phyloP scores from a whole-genome alignment of 2,113 vertebrate species.

The Heliornis fulica region DNA sequence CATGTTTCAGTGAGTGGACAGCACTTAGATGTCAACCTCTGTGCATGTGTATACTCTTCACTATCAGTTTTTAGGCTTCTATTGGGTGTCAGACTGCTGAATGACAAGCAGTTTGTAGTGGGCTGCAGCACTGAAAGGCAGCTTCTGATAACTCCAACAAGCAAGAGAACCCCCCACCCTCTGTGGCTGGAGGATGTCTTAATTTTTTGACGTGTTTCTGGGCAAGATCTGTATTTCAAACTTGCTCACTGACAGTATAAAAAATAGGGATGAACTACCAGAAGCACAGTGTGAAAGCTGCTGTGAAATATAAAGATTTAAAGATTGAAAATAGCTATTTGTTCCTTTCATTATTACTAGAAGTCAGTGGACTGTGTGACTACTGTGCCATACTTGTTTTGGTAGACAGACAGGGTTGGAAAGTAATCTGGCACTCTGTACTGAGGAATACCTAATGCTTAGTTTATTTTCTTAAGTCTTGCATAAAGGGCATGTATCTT shows the following conservation, averaged over 20 bases:
- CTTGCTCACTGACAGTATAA: neutral
- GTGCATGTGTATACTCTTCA: neutral
- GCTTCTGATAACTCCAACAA: neutral
- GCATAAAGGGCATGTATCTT: neutral
- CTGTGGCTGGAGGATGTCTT: neutral
- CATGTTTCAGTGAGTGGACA: neutral
- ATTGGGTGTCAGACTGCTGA: neutral
- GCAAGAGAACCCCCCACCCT: neutral
- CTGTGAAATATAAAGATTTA: neutral
- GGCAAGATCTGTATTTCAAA: neutral
- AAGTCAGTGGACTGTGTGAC: neutral
- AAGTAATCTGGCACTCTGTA: neutral
- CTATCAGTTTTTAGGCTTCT: neutral
- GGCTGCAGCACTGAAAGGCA: neutral
- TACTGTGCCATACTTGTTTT: neutral
- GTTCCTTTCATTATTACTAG: neutral
- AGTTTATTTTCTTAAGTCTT: neutral
- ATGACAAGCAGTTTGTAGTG: neutral
- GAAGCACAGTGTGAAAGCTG: neutral
- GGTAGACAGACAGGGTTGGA: neutral
- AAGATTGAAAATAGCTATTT: neutral
- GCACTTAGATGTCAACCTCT: neutral
- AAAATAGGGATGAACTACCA: neutral
- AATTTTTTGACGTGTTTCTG: neutral
- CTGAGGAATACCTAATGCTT: fast-evolving